A percentile compares a stretch with the other conserved stretches of the same genome.
These are phyloP conservation scores for Ommatoiulus sabulosus DNA, from an alignment of 2,888 invertebrate genomes.

Conservation along the genomic window DNA sequence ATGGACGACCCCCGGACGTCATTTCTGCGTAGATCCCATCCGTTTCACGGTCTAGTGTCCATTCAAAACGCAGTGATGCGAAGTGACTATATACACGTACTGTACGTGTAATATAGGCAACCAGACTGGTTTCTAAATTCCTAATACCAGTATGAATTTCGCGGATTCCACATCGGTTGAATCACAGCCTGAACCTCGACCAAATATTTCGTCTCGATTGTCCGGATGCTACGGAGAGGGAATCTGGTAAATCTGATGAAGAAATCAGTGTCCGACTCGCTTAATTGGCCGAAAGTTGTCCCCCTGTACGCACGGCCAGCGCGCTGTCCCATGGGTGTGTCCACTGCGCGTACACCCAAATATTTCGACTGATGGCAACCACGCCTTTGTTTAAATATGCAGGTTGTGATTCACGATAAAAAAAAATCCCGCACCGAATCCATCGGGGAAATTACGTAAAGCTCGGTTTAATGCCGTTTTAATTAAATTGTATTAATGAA, in stretches of 20 bases:
- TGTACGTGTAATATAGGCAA: not conserved
- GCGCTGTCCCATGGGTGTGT: conserved; percentile 7
- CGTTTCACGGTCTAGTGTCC: no score
- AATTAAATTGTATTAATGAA: conserved; percentile 28
- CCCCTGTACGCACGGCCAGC: not conserved
- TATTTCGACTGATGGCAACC: conserved; percentile 5
- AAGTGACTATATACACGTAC: no score
- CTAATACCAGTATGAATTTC: no score
- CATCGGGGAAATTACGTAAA: conserved; percentile 25
- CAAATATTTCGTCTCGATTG: not conserved
- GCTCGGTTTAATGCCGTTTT: conserved; percentile 34
- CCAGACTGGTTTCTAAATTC: no score
- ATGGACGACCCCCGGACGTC: no score
- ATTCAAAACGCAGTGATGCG: no score
- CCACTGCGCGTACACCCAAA: not conserved
- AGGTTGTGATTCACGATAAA: conserved; percentile 34
- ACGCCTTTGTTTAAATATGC: conserved; percentile 34
- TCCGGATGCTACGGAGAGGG: not conserved
- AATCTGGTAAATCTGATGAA: not conserved
- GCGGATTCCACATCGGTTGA: not conserved
- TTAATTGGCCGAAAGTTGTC: conserved; percentile 34
- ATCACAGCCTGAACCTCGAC: not conserved
- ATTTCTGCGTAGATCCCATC: no score
- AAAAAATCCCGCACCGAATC: not conserved
- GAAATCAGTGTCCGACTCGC: not conserved